Evolutionary conservation across 2,113 vertebrate species (phyloP), one percentile per base, ranked within the genome.

Genomic region (Oryzias celebensis): DNA sequence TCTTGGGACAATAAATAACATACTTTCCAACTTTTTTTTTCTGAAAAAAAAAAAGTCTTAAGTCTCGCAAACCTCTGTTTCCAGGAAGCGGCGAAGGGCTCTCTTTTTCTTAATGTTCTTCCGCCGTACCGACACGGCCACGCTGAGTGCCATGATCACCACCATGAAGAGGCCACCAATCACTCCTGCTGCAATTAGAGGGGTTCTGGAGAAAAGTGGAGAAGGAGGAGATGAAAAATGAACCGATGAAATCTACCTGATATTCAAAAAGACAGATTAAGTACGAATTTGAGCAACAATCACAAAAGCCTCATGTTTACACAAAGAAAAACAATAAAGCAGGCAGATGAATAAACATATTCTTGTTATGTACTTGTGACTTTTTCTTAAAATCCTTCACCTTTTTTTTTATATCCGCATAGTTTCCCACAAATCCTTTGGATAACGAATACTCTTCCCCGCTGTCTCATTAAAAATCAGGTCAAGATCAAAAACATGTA

Each of bases 61-160:
- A 47, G 12, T 18, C 7, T 7, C n/a, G 4, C 84, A 93, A 69
- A 98, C 97, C 95, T 99, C 97, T 13, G 97, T 99, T 83, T 99
- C 97, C 74, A 99, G 87, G 86, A 99, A 99, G 24, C 97, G 92
- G 6, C 97, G 85, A 36, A 99, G 85, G 0, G 96, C 96, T 83
- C 97, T 92, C 87, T 98, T 99, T 91, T 99, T 99, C 85, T 96
- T 99, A 75, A 99, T 99, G 88, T 94, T 97, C 64, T 97, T 98
- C 24, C 97, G 92, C 15, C 97, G 92, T 24, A 95, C 77, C 0
- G 96, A 98, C 49, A 99, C 94, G 0, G 96, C 96, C 43, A 98
- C 93, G 0, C 94, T 94, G 69, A 99, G 90, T 15, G 89, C 95
- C 85, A 97, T 59, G 23, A 99, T 98, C 83, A 98, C 95, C 69